Base-by-base conservation (phyloP, 2,797 vertebrate genomes). In the Eutrigla gurnardus region DNA sequence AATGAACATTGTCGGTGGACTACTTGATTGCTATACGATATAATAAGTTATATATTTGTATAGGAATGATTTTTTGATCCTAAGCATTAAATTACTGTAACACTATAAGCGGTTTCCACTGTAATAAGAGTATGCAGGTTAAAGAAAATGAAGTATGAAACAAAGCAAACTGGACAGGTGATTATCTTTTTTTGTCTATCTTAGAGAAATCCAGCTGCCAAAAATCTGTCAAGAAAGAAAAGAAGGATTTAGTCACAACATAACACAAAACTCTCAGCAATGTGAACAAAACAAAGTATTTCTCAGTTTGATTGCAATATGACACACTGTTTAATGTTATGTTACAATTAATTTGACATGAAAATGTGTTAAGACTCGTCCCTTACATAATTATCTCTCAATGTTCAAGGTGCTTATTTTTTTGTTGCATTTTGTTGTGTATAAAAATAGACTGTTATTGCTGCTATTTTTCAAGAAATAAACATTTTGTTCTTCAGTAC, bases 171-270 rank as follows among this genome's bases (percentile, higher is more conserved):
- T 42, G 15, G 4, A 66, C 15, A 25, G 0, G 10, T 72, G 4
- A 65, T 70, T 37, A 2, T 69, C 3, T 71, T 39, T 18, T 63
- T 83, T 73, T 61, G 46, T 79, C 50, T 65, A 6, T 68, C 1
- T 69, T 64, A 95, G 94, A 93, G 65, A 76, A 87, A 67, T 6
- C 17, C 65, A 40, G 43, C 52, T 42, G 37, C 39, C 65, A 91
- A 74, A 72, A 89, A 47, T 25, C 39, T 40, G 15, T 1, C 37
- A 0, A 92, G 70, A 77, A 94, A 78, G 82, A 93, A 73, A 87
- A 86, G 86, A 89, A 86, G 83, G 89, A 65, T 49, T 62, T 87
- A 84, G 65, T 7, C 6, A 7, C 4, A 3, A 13, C 10, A 32
- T 33, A 10, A 35, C 4, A 67, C 5, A 43, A 61, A 14, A 70